A percentile compares a stretch with the other conserved stretches of the same genome.
These are phyloP conservation scores for Pristionchus maxplancki DNA, from an alignment of 2,888 invertebrate species.

Conservation along the genomic window DNA sequence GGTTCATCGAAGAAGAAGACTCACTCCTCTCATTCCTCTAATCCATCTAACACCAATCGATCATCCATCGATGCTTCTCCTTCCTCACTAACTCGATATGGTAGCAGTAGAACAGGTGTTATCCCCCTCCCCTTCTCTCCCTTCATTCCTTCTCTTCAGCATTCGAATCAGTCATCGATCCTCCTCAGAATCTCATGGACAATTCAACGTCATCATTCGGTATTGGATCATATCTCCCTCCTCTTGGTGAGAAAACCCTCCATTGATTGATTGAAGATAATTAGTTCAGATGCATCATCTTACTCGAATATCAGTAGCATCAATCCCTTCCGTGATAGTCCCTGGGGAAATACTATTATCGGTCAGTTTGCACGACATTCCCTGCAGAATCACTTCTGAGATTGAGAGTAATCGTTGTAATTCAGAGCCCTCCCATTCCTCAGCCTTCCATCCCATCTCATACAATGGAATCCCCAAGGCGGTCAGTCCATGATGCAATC, in stretches of 20 bases:
- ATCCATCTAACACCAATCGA: not conserved
- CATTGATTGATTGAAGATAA: not conserved
- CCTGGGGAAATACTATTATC: not conserved
- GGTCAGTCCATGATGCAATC: not conserved
- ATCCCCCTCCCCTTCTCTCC: not conserved
- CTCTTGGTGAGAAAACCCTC: not conserved
- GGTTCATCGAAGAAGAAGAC: constrained; percentile 24
- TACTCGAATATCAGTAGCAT: not conserved
- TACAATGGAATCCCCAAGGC: not conserved
- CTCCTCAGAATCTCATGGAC: not conserved
- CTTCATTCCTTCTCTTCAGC: not conserved
- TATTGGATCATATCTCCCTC: not conserved
- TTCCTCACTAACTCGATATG: not conserved
- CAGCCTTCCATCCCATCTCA: constrained; percentile 38
- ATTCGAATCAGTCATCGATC: not conserved
- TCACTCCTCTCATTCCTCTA: not conserved
- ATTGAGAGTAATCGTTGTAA: not conserved
- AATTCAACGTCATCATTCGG: not conserved
- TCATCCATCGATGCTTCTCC: not conserved
- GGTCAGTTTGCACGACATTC: not conserved
- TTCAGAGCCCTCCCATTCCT: constrained; percentile 39
- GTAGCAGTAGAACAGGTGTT: constrained; percentile 3
- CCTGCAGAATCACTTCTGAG: too few relatives aligned
- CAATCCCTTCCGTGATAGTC: not conserved
- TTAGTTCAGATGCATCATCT: not conserved